Evolutionary conservation across 2,888 invertebrate genomes (phyloP).

Genomic region (Xylophagus ater): DNA sequence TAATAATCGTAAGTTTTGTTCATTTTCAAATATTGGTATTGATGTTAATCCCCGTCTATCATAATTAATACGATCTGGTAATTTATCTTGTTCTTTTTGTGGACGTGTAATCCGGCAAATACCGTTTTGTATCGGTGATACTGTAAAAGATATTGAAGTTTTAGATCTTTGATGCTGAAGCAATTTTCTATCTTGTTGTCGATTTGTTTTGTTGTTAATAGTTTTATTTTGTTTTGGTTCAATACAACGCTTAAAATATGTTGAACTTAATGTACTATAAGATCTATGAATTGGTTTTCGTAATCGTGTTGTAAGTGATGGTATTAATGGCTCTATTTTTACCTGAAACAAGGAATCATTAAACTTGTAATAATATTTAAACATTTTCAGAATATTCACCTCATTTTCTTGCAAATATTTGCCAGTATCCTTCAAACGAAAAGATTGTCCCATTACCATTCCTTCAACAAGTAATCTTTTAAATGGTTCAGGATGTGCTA

Average conservation of each 20-base stretch:
- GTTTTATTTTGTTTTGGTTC: slow-evolving; percentile 11
- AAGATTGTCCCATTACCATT: slow-evolving; percentile 83
- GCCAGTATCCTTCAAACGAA: slow-evolving; percentile 59
- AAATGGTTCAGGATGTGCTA: slow-evolving; percentile 78
- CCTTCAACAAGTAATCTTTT: slow-evolving; percentile 84
- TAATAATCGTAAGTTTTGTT: slow-evolving; percentile 66
- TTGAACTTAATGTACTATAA: slow-evolving; percentile 36
- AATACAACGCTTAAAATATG: slow-evolving; percentile 24
- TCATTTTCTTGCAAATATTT: slow-evolving; percentile 62
- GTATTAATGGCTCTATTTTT: slow-evolving; percentile 40
- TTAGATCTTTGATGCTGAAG: slow-evolving; percentile 22
- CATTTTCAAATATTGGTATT: slow-evolving; percentile 69
- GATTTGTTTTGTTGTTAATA: slow-evolving; percentile 10
- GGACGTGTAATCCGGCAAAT: slow-evolving; percentile 53
- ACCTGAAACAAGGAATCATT: slow-evolving; percentile 26
- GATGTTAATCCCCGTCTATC: slow-evolving; percentile 75
- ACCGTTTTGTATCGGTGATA: slow-evolving; percentile 32
- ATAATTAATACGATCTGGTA: slow-evolving; percentile 80
- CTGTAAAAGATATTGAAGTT: slow-evolving; percentile 20
- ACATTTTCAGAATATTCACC: slow-evolving; percentile 26
- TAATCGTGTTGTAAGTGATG: slow-evolving; percentile 34
- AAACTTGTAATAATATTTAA: neutral
- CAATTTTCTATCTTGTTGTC: slow-evolving; percentile 14
- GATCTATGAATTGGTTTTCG: slow-evolving; percentile 36
- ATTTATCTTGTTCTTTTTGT: slow-evolving; percentile 65